Conservation (phyloP, 2,888 invertebrate genomes). For the Lithophane leautieri region DNA sequence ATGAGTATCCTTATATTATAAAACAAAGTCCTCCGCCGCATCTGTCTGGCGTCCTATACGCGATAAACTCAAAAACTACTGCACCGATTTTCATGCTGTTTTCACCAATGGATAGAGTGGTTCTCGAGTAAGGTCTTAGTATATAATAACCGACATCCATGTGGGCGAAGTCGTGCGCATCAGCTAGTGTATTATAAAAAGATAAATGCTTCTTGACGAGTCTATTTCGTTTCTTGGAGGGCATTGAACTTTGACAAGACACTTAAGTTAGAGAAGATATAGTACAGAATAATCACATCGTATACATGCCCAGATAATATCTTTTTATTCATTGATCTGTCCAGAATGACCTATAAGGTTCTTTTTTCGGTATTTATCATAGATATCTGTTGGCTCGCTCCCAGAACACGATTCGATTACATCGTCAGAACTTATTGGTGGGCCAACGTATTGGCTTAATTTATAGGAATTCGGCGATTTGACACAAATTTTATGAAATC, state of each 20-base stretch:
- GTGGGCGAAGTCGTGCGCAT: no score
- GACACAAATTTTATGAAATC: conserved; percentile 22
- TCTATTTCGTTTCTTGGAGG: neutral
- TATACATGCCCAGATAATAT: conserved; percentile 24
- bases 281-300: conserved; percentile 27
- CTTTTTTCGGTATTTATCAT: conserved; percentile 62
- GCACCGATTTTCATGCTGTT: no score
- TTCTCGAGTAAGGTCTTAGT: no score
- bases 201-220: neutral
- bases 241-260: neutral
- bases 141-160: no score
- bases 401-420: conserved; percentile 70
- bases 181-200: neutral
- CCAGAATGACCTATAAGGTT: conserved; percentile 26
- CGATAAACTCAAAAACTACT: no score
- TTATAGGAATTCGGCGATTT: conserved; percentile 49
- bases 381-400: conserved; percentile 66
- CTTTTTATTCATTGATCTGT: conserved; percentile 47
- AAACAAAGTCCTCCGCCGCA: no score
- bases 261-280: neutral
- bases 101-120: no score
- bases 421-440: conserved; percentile 59
- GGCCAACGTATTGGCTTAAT: conserved; percentile 55
- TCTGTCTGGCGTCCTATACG: no score
- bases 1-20: no score